Evolutionary conservation across 1,140 invertebrate species (phyloP).

Genomic region (Drosophila bifasciata): DNA sequence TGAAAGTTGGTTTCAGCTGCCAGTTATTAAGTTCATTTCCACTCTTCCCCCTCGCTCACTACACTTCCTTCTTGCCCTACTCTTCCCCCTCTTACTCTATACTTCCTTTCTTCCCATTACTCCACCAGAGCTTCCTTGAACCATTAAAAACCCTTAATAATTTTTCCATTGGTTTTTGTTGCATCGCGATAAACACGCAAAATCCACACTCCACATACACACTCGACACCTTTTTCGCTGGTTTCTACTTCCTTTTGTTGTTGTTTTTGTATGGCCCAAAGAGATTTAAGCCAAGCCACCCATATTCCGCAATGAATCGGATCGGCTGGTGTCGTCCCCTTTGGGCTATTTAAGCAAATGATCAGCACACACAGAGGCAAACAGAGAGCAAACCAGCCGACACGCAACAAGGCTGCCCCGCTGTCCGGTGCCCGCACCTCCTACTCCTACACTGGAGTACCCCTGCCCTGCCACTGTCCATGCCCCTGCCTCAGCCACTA

Average conservation of each 20-base stretch:
- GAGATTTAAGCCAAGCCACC: conserved; percentile 71
- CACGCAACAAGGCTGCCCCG: conserved; percentile 52
- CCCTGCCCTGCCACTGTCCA: not conserved
- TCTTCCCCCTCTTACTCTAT: too few species aligned
- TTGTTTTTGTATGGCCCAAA: conserved; percentile 26
- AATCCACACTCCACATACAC: conserved; percentile 52
- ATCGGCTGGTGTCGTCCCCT: conserved; percentile 58
- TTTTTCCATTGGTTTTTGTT: conserved; percentile 37
- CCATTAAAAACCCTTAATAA: conserved; percentile 58
- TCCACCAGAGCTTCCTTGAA: conserved; percentile 1
- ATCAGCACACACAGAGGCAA: conserved; percentile 58
- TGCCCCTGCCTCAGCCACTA: not conserved
- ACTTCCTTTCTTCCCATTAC: not conserved
- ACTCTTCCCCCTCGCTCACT: too few species aligned
- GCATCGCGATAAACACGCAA: conserved; percentile 80
- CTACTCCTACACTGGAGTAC: not conserved
- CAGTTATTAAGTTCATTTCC: too few species aligned
- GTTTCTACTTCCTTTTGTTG: conserved; percentile 4
- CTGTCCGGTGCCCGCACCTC: not conserved
- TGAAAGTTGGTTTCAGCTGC: too few species aligned
- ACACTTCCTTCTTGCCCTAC: too few species aligned
- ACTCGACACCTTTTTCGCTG: conserved; percentile 52
- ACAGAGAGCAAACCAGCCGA: conserved; percentile 62
- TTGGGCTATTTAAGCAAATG: conserved; percentile 81
- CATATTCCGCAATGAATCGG: conserved; percentile 67